Percentiles rank a stretch among this genome's conserved stretches.
Conservation (phyloP, 2,113 vertebrate genomes). For the Cricetomys ansorgei region DNA sequence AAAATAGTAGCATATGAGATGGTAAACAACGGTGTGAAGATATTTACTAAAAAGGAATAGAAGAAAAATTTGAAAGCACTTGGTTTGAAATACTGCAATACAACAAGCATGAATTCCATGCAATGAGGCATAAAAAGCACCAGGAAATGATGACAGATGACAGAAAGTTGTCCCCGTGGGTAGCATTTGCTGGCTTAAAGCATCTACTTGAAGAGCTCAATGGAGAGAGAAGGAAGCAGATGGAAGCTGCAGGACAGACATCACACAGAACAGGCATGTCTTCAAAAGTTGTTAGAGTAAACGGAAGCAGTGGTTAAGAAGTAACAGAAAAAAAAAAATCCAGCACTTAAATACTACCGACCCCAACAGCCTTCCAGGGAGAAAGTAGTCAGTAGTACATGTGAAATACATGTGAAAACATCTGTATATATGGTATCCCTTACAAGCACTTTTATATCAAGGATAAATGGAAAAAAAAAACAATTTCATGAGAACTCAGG, state of each 20-base stretch:
- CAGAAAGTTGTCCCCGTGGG: background rate
- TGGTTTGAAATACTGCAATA: constrained; percentile 4
- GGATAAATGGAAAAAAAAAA: background rate
- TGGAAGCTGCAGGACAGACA: background rate
- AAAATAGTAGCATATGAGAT: constrained; percentile 18
- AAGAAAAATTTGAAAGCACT: constrained; percentile 20
- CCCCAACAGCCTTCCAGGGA: background rate
- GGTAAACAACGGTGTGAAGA: background rate
- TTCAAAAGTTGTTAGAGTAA: constrained; percentile 45
- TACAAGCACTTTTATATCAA: background rate
- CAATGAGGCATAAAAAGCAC: background rate
- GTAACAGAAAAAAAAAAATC: background rate
- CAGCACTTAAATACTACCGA: background rate
- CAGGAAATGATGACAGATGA: background rate
- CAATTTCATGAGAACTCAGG: background rate
- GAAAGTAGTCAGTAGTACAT: background rate
- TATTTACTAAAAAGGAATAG: background rate
- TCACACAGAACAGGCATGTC: background rate
- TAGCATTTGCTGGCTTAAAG: background rate
- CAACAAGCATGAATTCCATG: background rate
- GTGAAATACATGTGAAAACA: background rate
- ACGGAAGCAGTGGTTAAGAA: background rate
- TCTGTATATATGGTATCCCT: background rate
- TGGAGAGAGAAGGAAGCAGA: background rate
- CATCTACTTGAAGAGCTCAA: background rate